Conservation (phyloP, 2,888 invertebrate genomes). For the Tinea pellionella region DNA sequence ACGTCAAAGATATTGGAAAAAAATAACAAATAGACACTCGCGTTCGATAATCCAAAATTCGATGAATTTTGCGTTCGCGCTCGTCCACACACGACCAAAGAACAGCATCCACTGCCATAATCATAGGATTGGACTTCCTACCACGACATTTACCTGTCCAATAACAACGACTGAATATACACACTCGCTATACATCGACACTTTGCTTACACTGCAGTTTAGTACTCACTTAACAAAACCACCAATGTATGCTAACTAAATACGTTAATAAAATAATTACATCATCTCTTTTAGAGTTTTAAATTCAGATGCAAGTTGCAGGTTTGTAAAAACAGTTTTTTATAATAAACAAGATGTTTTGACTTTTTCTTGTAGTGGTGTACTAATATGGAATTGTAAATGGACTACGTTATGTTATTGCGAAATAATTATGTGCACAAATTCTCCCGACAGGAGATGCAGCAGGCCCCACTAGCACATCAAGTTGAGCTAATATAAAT, state of each 20-base stretch:
- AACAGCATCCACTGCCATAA: constrained; percentile 3
- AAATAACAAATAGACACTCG: background rate
- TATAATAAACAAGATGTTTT: constrained; percentile 3
- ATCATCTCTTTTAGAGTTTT: background rate
- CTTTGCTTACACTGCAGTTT: background rate
- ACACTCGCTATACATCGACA: background rate
- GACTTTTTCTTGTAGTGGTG: background rate
- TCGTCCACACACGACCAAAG: background rate
- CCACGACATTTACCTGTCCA: background rate
- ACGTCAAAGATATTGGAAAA: background rate
- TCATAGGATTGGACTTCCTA: background rate
- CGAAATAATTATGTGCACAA: background rate
- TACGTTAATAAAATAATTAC: background rate
- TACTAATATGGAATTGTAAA: background rate
- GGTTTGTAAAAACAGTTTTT: background rate
- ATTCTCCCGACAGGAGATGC: too few species aligned
- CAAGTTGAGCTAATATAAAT: too few species aligned
- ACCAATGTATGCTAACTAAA: background rate
- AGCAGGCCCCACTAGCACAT: background rate
- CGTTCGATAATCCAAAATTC: constrained; percentile 5
- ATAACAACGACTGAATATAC: background rate
- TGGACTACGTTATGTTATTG: background rate
- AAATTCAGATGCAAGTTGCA: too few species aligned
- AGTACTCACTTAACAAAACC: background rate
- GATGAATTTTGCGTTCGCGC: background rate